Evolutionary conservation across 2,797 vertebrate species (phyloP).

Genomic region (Ctenochaetus hawaiiensis): DNA sequence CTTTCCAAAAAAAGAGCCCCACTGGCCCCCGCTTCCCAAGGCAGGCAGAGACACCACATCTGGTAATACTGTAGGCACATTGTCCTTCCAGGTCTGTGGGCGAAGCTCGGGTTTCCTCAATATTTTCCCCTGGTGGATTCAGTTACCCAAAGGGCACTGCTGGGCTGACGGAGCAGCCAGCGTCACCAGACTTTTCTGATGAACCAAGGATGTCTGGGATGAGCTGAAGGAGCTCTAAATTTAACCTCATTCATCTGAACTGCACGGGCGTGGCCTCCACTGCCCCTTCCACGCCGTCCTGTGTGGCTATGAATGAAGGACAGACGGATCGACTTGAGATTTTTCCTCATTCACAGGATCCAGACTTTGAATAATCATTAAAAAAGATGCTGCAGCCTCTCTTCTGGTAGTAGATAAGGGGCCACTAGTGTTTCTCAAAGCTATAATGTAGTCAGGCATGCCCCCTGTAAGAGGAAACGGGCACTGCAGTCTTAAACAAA

Average conservation of each 20-base stretch:
- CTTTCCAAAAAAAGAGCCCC: conserved; percentile 88
- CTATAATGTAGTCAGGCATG: conserved; percentile 74
- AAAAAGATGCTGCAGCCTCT: conserved; percentile 46
- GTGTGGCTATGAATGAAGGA: conserved; percentile 44
- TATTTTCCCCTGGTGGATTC: conserved; percentile 92
- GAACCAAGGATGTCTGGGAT: conserved; percentile 77
- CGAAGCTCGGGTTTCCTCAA: conserved; percentile 91
- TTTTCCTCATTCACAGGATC: conserved; percentile 43
- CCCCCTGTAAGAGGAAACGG: conserved; percentile 78
- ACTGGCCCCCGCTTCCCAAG: conserved; percentile 82
- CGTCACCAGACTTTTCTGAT: conserved; percentile 74
- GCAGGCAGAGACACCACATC: conserved; percentile 96
- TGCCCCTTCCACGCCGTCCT: not conserved
- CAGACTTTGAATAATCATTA: conserved; percentile 30
- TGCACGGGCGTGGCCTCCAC: conserved; percentile 29
- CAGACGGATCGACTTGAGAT: not conserved
- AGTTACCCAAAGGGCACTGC: conserved; percentile 91
- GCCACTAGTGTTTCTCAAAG: conserved; percentile 29
- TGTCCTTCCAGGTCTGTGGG: conserved; percentile 93
- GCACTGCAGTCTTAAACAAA: conserved; percentile 70
- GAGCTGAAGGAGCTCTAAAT: conserved; percentile 74
- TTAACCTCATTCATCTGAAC: conserved; percentile 71
- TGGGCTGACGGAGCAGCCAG: conserved; percentile 70
- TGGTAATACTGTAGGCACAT: conserved; percentile 98
- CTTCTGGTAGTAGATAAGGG: conserved; percentile 40